Base-by-base conservation (phyloP, 2,113 vertebrate species). In the Mormoops blainvillei region DNA sequence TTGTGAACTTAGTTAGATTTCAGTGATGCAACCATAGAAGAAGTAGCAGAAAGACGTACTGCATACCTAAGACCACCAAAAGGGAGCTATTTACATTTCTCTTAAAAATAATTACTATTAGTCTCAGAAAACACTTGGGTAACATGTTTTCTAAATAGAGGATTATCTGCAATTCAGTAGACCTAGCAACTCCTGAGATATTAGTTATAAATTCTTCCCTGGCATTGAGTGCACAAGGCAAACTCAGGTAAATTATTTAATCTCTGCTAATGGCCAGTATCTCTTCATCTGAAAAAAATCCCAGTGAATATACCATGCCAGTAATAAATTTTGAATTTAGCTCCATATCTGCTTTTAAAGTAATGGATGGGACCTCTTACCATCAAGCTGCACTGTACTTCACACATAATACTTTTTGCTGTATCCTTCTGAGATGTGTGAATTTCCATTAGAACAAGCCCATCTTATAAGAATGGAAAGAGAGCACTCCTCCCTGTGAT, bases 201-300 rank as follows among this genome's bases (percentile, higher is more conserved):
- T 50, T 50, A 74, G 48, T 74, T 91, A 56, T 36, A 92, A 88
- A 86, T 82, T 86, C 38, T 92, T 58, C 68, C 15, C 67, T 61
- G 12, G 43, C 26, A 8, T 9, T 86, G 41, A 94, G 73, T 93
- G 63, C 85, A 85, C 24, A 81, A 91, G 50, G 67, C 41, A 85
- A 91, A 26, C 48, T 82, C 68, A 41, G 50, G 94, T 94, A 95
- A 95, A 97, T 97, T 91, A 95, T 95, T 96, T 97, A 96, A 94
- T 86, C 88, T 96, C 83, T 80, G 63, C 43, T 96, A 97, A 93
- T 95, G 82, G 67, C 77, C 67, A 95, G 45, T 95, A 48, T 54
- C 80, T 96, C 73, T 80, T 71, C 63, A 89, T 89, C 33, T 96
- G 73, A 54, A 85, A 73, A 73, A 91, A 63, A 88, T 28, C 16